Base-by-base conservation (phyloP, 1,140 invertebrate genomes). In the Galleria mellonella region DNA sequence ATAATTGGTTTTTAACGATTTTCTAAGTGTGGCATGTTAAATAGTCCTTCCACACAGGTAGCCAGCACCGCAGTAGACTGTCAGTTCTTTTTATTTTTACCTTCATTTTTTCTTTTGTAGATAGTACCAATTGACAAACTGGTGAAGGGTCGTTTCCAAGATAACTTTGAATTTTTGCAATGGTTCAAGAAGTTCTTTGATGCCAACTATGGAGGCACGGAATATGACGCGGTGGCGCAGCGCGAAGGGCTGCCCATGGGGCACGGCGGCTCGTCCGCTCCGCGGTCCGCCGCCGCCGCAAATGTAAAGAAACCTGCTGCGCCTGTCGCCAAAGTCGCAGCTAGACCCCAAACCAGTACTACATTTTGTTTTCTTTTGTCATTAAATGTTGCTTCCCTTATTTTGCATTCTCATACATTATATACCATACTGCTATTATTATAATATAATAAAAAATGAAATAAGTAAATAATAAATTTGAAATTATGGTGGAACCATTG, bases 111-210 rank as follows among this genome's bases (percentile, higher is more conserved):
- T 85, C 74, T 87, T 86, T 88, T 89, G 85, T 88, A 95, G 93
- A 94, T 94, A 88, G 93, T 95, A 83, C 92, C 94, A 62, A 94
- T 96, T 88, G 93, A 95, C 90, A 93, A 89, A 89, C 89, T 95
- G 88, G 94, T 97, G 66, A 98, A 98, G 89, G 96, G 96, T 73
- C 92, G 94, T 61, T 98, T 98, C 87, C 94, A 97, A 91, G 97
- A 99, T 90, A 99, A 99, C 89, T 99, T 99, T 90, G 97, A 99
- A 86, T 99, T 99, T 89, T 92, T 99, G 56, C 97, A 99, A 90
- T 99, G 97, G 97, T 99, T 99, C 90, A 98, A 99, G 90, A 98
- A 98, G 86, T 98, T 99, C 88, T 99, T 98, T 89, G 97, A 98
- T 88, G 96, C 96, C 53, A 99, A 99, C 89, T 98, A 97, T 89